Conservation (phyloP, 1,140 invertebrate genomes). For the Bombus fervidus region DNA sequence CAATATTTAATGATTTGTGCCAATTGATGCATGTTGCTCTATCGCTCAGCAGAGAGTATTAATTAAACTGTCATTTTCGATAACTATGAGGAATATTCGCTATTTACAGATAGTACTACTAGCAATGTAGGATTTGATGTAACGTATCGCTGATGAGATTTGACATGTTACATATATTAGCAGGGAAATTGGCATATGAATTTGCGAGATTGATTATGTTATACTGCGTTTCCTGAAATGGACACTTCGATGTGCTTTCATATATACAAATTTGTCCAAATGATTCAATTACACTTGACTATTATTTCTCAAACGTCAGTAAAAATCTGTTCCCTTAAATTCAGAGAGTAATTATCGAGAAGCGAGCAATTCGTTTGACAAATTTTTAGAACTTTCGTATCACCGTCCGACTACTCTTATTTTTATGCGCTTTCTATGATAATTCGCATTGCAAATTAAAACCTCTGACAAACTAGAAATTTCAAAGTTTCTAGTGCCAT, state of each 20-base stretch:
- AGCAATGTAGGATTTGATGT: slow-evolving; percentile 49
- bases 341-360: not conserved
- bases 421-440: too few species aligned
- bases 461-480: not conserved
- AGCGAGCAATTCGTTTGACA: not conserved
- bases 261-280: not conserved
- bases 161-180: slow-evolving; percentile 7
- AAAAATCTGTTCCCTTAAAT: not conserved
- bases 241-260: not conserved
- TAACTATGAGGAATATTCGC: slow-evolving; percentile 60
- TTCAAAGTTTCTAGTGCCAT: not conserved
- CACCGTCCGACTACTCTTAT: not conserved
- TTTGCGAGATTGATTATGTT: slow-evolving; percentile 14
- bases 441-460: not conserved
- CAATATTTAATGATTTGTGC: slow-evolving; percentile 48
- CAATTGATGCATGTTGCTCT: slow-evolving; percentile 57
- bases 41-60: slow-evolving; percentile 50
- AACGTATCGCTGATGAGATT: slow-evolving; percentile 50
- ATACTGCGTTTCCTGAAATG: not conserved
- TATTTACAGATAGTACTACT: slow-evolving; percentile 39
- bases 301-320: not conserved
- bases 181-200: slow-evolving; percentile 14
- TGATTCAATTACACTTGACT: not conserved
- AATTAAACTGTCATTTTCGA: slow-evolving; percentile 70
- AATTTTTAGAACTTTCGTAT: not conserved